Evolutionary conservation across 2,797 vertebrate species (phyloP), one percentile per base, ranked within the genome.

Genomic region (Podarcis lilfordi): DNA sequence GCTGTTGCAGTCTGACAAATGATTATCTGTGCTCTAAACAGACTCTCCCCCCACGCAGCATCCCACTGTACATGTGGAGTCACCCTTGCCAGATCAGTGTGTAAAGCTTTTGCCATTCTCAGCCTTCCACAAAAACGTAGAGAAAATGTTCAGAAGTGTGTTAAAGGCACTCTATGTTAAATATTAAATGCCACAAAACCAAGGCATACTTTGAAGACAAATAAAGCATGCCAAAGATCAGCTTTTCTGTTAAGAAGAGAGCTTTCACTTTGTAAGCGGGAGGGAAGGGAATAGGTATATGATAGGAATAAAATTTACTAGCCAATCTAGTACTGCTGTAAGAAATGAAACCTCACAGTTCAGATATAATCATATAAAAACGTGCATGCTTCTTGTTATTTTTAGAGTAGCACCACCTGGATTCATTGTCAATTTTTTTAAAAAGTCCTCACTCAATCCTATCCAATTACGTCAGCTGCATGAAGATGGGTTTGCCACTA

Each of bases 301-400:
- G 25, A 87, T 79, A 68, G 64, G 43, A 90, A 79, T 0, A 50
- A 88, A 37, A 0, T 45, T 27, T 25, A 37, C 2, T 45, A 8
- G 5, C 0, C 1, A 35, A 55, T 76, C 72, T n/a, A 80, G 5
- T 68, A 27, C 9, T 35, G 64, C 15, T 64, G 35, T 37, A 64
- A 64, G 21, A 81, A 64, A 13, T 55, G 50, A 40, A 64, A 55
- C 72, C n/a, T 81, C 37, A 71, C 11, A 79, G 7, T n/a, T 90
- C 66, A 86, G 61, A 77, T 72, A 86, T 68, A 4, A 74, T 59
- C 71, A 43, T 17, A 89, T 66, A 75, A 37, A 90, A 92, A 81
- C 77, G 64, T 40, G 2, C 80, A 5, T 15, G 50, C 50, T 55
- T 55, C 13, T 68, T 8, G 0, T 0, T 69, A 82, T 90, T 69